Conservation (phyloP, 2,797 vertebrate genomes). For the Hozukius guyotensis region DNA sequence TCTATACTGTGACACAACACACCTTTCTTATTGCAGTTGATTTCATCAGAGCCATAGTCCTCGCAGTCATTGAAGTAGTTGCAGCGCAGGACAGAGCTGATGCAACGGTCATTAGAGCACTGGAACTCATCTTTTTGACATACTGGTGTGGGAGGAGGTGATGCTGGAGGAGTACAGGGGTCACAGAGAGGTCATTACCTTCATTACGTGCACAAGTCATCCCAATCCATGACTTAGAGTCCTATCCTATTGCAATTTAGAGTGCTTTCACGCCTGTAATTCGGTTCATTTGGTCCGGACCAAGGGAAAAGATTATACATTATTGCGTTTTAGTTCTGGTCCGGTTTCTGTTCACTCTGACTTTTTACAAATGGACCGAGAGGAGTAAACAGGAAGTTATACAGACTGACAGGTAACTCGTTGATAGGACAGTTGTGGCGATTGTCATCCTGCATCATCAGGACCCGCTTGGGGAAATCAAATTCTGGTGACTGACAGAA, state of each 20-base stretch:
- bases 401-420: no score
- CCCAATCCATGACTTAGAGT: not conserved
- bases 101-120: constrained; percentile 88
- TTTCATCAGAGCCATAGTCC: constrained; percentile 91
- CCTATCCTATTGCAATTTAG: not conserved
- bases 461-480: no score
- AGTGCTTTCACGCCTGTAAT: no score
- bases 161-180: constrained; percentile 55
- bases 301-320: no score
- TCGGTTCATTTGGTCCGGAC: no score
- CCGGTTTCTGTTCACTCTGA: no score
- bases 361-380: no score
- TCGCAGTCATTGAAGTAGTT: constrained; percentile 96
- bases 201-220: not conserved
- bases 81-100: constrained; percentile 88
- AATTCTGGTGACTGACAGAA: no score
- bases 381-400: no score
- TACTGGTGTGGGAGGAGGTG: constrained; percentile 56
- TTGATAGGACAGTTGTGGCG: no score
- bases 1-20: not conserved
- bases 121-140: constrained; percentile 92
- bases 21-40: constrained; percentile 89
- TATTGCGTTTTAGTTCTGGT: no score
- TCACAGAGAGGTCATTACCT: not conserved
- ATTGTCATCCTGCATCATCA: no score